Evolutionary conservation across 2,888 invertebrate species (phyloP).

Genomic region (Parnassius apollo): DNA sequence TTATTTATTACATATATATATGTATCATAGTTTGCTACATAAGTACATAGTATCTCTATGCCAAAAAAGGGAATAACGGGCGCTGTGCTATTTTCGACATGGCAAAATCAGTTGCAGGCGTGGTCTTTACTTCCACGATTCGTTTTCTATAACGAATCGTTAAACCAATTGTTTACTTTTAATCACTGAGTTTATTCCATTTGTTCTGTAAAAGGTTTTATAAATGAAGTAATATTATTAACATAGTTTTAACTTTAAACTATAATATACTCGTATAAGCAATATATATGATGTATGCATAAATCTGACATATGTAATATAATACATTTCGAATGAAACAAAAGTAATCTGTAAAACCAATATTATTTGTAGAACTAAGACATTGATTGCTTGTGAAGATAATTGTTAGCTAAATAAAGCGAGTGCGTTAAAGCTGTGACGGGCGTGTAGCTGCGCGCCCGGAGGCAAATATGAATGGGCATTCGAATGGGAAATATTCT

Average conservation of each 20-base stretch:
- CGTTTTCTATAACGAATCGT: background rate
- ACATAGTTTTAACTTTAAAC: too few relatives aligned
- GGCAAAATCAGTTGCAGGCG: too few relatives aligned
- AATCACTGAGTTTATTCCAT: conserved; percentile 2
- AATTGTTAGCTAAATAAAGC: conserved; percentile 75
- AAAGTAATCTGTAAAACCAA: conserved; percentile 9
- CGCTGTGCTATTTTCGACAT: too few relatives aligned
- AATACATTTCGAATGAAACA: background rate
- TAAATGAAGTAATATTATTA: too few relatives aligned
- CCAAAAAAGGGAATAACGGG: too few relatives aligned
- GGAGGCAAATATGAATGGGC: conserved; percentile 50
- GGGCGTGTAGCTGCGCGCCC: conserved; percentile 50
- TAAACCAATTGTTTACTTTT: background rate
- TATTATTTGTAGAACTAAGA: conserved; percentile 36
- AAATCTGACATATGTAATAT: background rate
- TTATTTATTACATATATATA: too few relatives aligned
- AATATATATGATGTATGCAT: too few relatives aligned
- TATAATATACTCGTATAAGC: too few relatives aligned
- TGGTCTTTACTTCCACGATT: too few relatives aligned
- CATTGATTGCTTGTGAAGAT: conserved; percentile 64
- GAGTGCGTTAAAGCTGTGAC: conserved; percentile 59
- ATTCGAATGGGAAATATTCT: conserved; percentile 59
- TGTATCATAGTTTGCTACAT: too few relatives aligned
- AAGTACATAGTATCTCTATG: too few relatives aligned
- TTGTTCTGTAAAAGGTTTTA: background rate